Conservation (phyloP, 2,113 vertebrate species). For the Corythornis vintsioides region DNA sequence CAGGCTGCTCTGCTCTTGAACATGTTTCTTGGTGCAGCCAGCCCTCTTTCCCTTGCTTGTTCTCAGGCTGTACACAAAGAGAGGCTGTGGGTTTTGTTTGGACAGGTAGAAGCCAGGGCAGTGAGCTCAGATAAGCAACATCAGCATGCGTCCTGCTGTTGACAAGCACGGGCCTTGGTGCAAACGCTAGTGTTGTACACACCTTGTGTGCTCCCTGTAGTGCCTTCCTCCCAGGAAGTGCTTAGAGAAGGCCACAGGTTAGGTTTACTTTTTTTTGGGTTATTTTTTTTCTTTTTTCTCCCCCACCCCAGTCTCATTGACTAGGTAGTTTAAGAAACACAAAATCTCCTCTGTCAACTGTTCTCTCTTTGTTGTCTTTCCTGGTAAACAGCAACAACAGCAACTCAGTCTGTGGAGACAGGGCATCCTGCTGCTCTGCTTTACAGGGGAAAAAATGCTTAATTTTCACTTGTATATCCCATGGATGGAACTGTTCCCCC, state of each 20-base stretch:
- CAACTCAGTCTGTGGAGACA: fast-evolving
- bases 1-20: neutral
- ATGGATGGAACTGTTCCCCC: neutral
- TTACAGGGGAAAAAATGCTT: neutral
- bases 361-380: neutral
- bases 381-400: neutral
- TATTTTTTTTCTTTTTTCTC: neutral
- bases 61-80: neutral
- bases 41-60: neutral
- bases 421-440: neutral
- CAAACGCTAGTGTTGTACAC: neutral
- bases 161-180: neutral
- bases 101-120: neutral
- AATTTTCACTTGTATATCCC: fast-evolving
- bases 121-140: neutral
- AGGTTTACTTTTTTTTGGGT: neutral
- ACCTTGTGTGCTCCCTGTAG: neutral
- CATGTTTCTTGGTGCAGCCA: fast-evolving
- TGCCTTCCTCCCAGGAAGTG: neutral
- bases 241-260: neutral
- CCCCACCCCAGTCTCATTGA: neutral
- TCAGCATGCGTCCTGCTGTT: fast-evolving
- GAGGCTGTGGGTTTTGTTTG: neutral
- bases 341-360: neutral
- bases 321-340: neutral